Percentiles rank a stretch among this genome's conserved stretches.
These are phyloP conservation scores for Psilopogon haemacephalus DNA, from an alignment of 2,113 vertebrate species.

Conservation along the genomic window DNA sequence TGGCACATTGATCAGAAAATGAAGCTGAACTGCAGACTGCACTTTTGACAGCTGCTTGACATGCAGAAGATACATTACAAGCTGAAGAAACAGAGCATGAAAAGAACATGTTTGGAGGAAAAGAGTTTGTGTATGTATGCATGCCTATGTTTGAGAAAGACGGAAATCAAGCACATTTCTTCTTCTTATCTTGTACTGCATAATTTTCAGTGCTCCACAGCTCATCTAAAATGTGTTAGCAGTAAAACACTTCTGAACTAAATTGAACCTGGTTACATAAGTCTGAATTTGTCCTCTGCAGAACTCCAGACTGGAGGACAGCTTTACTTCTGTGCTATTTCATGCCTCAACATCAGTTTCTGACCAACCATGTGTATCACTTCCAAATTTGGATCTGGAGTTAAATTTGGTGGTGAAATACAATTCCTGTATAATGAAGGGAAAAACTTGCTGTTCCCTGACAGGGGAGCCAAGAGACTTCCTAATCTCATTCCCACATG, in stretches of 20 bases:
- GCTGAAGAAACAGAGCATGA: background rate
- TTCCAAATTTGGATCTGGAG: background rate
- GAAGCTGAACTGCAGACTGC: background rate
- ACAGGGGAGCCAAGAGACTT: background rate
- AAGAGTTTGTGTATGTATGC: background rate
- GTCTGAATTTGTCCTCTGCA: background rate
- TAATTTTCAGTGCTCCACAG: slow-evolving; percentile 16
- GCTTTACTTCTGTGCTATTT: background rate
- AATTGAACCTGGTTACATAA: slow-evolving; percentile 18
- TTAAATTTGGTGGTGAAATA: background rate
- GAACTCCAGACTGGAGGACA: background rate
- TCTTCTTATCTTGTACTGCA: background rate
- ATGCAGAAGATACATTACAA: background rate
- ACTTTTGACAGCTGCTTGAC: background rate
- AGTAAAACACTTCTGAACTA: slow-evolving; percentile 6
- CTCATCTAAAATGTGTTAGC: slow-evolving; percentile 17
- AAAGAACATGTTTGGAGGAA: background rate
- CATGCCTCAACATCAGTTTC: background rate
- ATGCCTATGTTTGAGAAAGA: background rate
- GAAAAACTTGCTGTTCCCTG: background rate
- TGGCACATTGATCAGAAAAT: background rate
- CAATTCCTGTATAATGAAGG: background rate
- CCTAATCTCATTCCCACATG: background rate
- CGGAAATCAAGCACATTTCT: background rate
- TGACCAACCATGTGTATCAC: slow-evolving; percentile 9